A percentile compares a stretch with the other conserved stretches of the same genome.
These are phyloP conservation scores for Myathropa florea DNA, from an alignment of 2,888 invertebrate genomes.

Conservation along the genomic window DNA sequence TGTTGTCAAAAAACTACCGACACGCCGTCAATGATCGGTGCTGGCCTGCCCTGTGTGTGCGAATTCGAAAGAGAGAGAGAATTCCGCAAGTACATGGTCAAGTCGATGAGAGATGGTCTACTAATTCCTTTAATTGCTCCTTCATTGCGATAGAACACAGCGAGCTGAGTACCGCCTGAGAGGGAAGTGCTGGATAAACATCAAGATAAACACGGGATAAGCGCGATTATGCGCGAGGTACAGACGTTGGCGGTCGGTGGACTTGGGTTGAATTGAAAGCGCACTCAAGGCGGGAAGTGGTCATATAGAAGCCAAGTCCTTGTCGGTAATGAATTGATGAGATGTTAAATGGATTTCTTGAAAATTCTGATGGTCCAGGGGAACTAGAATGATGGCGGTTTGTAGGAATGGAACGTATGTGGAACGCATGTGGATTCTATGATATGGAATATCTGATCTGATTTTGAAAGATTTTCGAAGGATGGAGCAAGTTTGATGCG, in stretches of 20 bases:
- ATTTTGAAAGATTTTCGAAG: too few species aligned
- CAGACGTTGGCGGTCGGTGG: background rate
- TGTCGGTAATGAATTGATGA: background rate
- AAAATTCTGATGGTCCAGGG: too few species aligned
- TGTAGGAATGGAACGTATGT: background rate
- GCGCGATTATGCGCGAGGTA: slow-evolving; percentile 24
- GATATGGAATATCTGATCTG: too few species aligned
- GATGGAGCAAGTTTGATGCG: too few species aligned
- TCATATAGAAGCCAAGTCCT: background rate
- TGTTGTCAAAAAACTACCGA: slow-evolving; percentile 24
- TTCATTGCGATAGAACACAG: slow-evolving; percentile 23
- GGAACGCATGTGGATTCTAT: background rate
- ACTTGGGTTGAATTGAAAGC: background rate
- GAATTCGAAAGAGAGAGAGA: too few species aligned
- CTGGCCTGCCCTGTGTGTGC: too few species aligned
- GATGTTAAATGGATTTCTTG: background rate
- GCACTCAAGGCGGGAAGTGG: background rate
- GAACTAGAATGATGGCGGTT: too few species aligned
- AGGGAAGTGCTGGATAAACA: slow-evolving; percentile 60
- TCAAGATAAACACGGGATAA: slow-evolving; percentile 45
- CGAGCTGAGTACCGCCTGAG: slow-evolving; percentile 20
- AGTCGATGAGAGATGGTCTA: slow-evolving; percentile 34
- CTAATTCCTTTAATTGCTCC: slow-evolving; percentile 64
- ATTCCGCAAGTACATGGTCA: too few species aligned
- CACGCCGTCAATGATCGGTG: background rate